Base-by-base conservation (phyloP, 2,113 vertebrate genomes). In the Diadophis punctatus region DNA sequence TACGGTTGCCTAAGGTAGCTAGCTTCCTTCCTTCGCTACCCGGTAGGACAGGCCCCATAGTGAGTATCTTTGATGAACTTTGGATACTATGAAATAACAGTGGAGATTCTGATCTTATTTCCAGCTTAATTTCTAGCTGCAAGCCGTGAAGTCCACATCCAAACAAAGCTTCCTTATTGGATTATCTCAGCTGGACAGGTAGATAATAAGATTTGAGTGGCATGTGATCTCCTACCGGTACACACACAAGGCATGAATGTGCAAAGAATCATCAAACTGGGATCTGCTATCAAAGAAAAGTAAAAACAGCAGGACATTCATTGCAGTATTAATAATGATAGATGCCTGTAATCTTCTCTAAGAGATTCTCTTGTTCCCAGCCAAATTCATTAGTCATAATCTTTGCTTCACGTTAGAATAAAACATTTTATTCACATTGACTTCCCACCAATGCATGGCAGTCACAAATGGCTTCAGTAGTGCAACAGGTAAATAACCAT, bases 11-110 rank as follows among this genome's bases (percentile, higher is more conserved):
- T n/a, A 10, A 52, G 16, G n/a, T n/a, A 87, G n/a, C 30, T n/a
- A 87, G n/a, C 30, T n/a, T n/a, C 49, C 49, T 87, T n/a, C 7
- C 46, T 87, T 51, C 1, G 30, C 30, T 18, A n/a, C 7, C 4
- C 34, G 86, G 86, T 48, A 20, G 16, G 8, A 52, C 3, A 9
- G 86, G 86, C 30, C 7, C 30, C n/a, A 10, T 22, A 52, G 10
- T 1, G 25, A 1, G 80, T 46, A 20, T 9, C 48, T 7, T 23
- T 53, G 27, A 88, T 48, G 51, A 88, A 90, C 0, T 4, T n/a
- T 30, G 39, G 51, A 0, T 0, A 3, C 84, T 0, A 0, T n/a
- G 91, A 85, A n/a, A 10, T 0, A 0, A 20, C 0, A 9, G 30
- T 58, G 89, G 87, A 55, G 11, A 14, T 1, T 46, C 5, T 0